Conservation (phyloP, 2,888 invertebrate genomes). For the Halictus quadricinctus region DNA sequence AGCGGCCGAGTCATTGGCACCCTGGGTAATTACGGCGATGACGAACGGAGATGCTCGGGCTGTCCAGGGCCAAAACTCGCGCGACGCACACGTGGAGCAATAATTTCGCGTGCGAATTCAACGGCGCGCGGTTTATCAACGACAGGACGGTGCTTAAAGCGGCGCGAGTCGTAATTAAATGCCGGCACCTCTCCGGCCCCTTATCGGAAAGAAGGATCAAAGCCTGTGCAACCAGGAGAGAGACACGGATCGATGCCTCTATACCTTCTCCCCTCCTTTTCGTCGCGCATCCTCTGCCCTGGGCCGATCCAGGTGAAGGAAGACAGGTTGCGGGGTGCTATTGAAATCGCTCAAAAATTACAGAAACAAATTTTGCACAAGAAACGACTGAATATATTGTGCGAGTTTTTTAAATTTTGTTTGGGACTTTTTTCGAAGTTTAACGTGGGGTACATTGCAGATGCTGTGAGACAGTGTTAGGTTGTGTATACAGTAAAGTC, state of each 20-base stretch:
- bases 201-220: constrained; percentile 62
- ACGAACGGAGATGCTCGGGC: constrained; percentile 12
- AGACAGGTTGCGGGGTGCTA: background rate
- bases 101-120: constrained; percentile 59
- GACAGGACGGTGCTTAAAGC: constrained; percentile 61
- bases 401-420: background rate
- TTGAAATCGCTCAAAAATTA: constrained; percentile 8
- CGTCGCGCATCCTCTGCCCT: background rate
- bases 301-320: background rate
- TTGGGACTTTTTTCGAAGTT: background rate
- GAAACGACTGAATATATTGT: background rate
- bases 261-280: constrained; percentile 12
- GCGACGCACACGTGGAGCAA: constrained; percentile 46
- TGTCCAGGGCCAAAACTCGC: background rate
- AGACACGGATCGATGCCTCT: constrained; percentile 46
- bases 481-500: background rate
- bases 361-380: background rate
- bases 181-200: constrained; percentile 61
- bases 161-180: constrained; percentile 67
- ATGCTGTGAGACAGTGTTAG: background rate
- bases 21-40: constrained; percentile 24
- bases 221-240: constrained; percentile 37
- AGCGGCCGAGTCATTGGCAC: background rate
- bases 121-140: constrained; percentile 60
- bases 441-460: background rate